Percentiles rank a stretch among this genome's conserved stretches.
Evolutionary conservation across 2,113 vertebrate species (phyloP).

Genomic region (Heptranchias perlo): DNA sequence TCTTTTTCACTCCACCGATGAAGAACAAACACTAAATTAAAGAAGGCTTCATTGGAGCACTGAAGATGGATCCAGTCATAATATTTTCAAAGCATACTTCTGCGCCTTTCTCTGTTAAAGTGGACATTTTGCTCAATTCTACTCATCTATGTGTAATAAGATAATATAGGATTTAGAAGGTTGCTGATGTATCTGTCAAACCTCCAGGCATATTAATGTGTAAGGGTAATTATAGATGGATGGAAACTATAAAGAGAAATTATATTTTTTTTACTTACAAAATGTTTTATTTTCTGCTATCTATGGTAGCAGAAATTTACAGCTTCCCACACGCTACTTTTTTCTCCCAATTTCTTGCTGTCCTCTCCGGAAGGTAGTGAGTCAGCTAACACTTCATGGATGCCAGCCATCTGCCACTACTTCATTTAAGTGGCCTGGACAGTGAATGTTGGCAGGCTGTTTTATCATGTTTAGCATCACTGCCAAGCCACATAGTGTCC

Average conservation of each 20-base stretch:
- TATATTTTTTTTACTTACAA: not conserved
- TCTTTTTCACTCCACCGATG: not conserved
- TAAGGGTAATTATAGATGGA: not conserved
- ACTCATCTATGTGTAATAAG: not conserved
- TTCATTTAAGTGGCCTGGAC: not conserved
- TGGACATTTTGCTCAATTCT: not conserved
- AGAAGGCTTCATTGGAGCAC: conserved; percentile 39
- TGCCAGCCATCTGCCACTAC: not conserved
- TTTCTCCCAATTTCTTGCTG: not conserved
- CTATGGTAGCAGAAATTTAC: not conserved
- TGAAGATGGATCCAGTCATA: conserved; percentile 7
- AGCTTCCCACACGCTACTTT: not conserved
- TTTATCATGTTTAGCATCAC: not conserved
- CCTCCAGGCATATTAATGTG: not conserved
- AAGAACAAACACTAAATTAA: conserved; percentile 42
- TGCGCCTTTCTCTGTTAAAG: no score
- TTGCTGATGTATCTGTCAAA: not conserved
- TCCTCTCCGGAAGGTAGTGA: not conserved
- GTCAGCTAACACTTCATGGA: not conserved
- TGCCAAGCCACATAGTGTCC: not conserved
- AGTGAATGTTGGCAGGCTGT: not conserved
- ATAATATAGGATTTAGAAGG: not conserved
- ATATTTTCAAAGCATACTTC: not conserved
- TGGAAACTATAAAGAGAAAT: not conserved
- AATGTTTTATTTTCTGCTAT: not conserved